These are phyloP conservation scores for Coenobita brevimanus DNA, from an alignment of 1,140 invertebrate species.

Conservation along the genomic window DNA sequence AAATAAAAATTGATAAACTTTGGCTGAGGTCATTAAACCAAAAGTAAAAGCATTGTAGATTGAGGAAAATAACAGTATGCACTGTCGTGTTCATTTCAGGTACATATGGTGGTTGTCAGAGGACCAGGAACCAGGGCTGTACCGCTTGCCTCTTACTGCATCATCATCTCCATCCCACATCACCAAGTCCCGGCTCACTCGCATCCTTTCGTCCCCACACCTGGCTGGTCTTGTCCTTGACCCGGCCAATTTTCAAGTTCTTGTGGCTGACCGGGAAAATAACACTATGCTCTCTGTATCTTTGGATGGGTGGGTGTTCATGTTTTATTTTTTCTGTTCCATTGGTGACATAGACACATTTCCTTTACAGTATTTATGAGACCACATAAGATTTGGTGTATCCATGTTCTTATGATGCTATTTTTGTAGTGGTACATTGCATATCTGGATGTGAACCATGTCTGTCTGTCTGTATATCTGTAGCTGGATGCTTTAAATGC, in stretches of 20 bases:
- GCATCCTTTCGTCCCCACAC: constrained; percentile 78
- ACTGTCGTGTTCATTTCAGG: constrained; percentile 75
- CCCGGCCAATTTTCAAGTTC: constrained; percentile 84
- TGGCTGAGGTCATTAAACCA: too few relatives aligned
- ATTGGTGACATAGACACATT: background rate
- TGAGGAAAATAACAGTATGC: too few relatives aligned
- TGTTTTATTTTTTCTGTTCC: background rate
- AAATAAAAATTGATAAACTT: too few relatives aligned
- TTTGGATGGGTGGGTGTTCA: constrained; percentile 81
- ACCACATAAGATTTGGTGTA: too few relatives aligned
- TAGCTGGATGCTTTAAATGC: too few relatives aligned
- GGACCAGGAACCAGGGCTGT: constrained; percentile 80
- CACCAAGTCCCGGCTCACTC: constrained; percentile 77
- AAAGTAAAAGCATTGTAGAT: too few relatives aligned
- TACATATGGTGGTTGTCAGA: constrained; percentile 87
- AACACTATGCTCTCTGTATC: constrained; percentile 88
- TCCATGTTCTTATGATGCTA: too few relatives aligned
- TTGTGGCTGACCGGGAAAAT: constrained; percentile 81
- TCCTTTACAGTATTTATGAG: too few relatives aligned
- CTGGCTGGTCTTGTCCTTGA: constrained; percentile 86
- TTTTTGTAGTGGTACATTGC: too few relatives aligned
- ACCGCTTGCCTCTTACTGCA: constrained; percentile 81
- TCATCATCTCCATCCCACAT: constrained; percentile 82
- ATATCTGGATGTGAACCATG: too few relatives aligned
- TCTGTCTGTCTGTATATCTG: too few relatives aligned